Evolutionary conservation across 2,797 vertebrate species (phyloP).

Genomic region (Distichodus sexfasciatus): DNA sequence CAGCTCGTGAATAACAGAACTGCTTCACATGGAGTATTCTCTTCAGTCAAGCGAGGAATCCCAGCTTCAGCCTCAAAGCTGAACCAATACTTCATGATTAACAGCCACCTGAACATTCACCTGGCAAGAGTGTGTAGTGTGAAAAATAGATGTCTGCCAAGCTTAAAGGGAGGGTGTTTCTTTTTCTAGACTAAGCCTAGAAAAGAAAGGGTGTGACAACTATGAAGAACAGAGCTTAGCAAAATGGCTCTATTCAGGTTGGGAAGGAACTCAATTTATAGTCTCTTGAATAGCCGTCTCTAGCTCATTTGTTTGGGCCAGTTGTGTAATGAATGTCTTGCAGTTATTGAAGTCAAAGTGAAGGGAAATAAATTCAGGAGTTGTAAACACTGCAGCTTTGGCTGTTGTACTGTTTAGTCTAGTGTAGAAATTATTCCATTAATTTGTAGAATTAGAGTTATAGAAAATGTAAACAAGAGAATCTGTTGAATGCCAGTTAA

Average conservation of each 20-base stretch:
- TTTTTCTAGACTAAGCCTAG: conserved; percentile 7
- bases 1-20: conserved; percentile 66
- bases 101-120: conserved; percentile 35
- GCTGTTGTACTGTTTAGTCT: too few relatives aligned
- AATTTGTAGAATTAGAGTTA: neutral
- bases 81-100: conserved; percentile 21
- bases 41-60: conserved; percentile 49
- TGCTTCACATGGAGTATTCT: conserved; percentile 68
- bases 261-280: neutral
- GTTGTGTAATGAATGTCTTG: neutral
- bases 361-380: neutral
- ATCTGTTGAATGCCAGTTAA: neutral
- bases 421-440: neutral
- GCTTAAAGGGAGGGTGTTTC: neutral
- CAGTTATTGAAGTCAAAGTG: neutral
- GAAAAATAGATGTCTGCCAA: conserved; percentile 23
- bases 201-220: conserved; percentile 5
- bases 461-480: neutral
- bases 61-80: conserved; percentile 24
- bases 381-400: too few relatives aligned
- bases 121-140: conserved; percentile 14
- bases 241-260: neutral
- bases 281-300: neutral
- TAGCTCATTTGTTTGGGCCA: neutral
- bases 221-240: neutral